Conservation (phyloP, 2,113 vertebrate species). For the Sebastes schlegelii region DNA sequence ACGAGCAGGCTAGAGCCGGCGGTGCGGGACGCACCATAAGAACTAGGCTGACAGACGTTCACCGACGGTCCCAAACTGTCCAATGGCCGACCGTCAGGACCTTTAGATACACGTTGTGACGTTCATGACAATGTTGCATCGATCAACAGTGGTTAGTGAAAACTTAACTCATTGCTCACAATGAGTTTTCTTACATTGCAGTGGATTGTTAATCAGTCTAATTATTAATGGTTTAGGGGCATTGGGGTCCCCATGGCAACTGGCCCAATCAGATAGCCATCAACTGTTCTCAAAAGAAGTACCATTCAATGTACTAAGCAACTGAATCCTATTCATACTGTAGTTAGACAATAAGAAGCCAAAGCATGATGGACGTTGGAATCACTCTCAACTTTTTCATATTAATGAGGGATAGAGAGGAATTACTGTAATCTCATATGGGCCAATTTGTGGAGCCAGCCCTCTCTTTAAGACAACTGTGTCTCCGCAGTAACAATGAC, state of each 20-base stretch:
- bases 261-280: not conserved
- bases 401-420: conserved; percentile 17
- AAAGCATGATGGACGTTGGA: conserved; percentile 68
- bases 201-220: not conserved
- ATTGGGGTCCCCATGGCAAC: not conserved
- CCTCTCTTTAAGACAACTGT: conserved; percentile 25
- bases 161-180: not conserved
- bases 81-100: too few relatives aligned
- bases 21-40: too few relatives aligned
- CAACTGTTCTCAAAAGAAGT: conserved; percentile 46
- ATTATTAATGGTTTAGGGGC: not conserved
- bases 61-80: too few relatives aligned
- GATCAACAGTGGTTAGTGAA: not conserved
- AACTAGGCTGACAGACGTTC: too few relatives aligned
- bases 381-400: conserved; percentile 22
- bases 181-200: not conserved
- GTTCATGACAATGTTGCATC: not conserved
- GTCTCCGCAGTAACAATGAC: conserved; percentile 37
- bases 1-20: too few relatives aligned
- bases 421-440: conserved; percentile 23
- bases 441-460: conserved; percentile 44
- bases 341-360: conserved; percentile 48
- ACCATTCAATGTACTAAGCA: conserved; percentile 70
- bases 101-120: not conserved
- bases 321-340: conserved; percentile 38